These are phyloP conservation scores for Saguinus midas DNA, from an alignment of 2,113 vertebrate species.

Conservation along the genomic window DNA sequence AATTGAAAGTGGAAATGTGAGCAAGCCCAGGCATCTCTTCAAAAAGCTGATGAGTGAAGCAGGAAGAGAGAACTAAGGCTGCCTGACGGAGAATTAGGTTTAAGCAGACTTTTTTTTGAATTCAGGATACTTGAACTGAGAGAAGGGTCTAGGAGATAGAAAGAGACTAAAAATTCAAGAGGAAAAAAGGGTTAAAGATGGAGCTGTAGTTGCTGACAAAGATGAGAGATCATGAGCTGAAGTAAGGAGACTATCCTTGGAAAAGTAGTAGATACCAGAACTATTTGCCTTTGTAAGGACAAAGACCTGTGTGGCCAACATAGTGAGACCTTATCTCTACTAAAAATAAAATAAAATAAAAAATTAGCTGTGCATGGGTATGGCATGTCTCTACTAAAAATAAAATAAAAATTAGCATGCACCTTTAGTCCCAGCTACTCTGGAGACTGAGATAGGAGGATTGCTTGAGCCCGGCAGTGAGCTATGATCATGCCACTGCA, in stretches of 20 bases:
- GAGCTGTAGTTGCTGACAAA: not conserved
- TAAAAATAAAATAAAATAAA: too few species aligned
- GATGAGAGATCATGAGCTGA: not conserved
- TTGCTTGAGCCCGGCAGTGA: too few species aligned
- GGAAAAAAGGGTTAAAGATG: not conserved
- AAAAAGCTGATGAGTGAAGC: not conserved
- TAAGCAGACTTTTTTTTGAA: not conserved
- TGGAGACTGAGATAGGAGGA: too few species aligned
- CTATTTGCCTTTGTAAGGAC: not conserved
- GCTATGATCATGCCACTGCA: too few species aligned
- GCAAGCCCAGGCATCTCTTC: not conserved
- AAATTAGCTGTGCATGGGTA: too few species aligned
- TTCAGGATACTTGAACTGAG: not conserved
- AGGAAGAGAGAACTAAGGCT: not conserved
- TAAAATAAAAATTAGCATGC: too few species aligned
- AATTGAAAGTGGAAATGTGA: not conserved
- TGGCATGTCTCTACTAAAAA: too few species aligned
- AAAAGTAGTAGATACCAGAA: not conserved
- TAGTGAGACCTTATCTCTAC: too few species aligned
- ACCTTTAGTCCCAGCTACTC: too few species aligned
- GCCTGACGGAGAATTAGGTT: not conserved
- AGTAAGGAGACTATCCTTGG: not conserved
- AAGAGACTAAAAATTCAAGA: not conserved
- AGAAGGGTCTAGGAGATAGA: not conserved
- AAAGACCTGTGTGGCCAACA: not conserved